A percentile compares a stretch with the other conserved stretches of the same genome.
Evolutionary conservation across 1,140 invertebrate species (phyloP).

Genomic region (Chionoecetes opilio): DNA sequence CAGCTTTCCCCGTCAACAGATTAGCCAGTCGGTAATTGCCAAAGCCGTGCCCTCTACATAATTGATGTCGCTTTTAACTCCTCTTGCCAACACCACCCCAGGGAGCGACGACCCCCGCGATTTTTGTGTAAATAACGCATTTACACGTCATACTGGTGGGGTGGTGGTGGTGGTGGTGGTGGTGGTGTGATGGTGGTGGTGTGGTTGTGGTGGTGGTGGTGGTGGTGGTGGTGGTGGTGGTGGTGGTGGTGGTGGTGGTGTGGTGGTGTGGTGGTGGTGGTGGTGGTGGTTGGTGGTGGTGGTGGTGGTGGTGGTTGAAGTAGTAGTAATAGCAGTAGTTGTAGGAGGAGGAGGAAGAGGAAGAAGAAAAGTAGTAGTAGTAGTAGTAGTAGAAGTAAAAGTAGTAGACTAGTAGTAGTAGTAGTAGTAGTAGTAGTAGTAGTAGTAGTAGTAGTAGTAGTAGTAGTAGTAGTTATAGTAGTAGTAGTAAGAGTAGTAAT

Average conservation of each 20-base stretch:
- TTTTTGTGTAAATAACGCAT: conserved; percentile 11
- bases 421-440: conserved; percentile 25
- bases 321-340: too few species aligned
- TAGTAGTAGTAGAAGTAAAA: not conserved
- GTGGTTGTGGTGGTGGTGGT: too few species aligned
- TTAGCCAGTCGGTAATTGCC: not conserved
- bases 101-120: not conserved
- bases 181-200: too few species aligned
- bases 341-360: too few species aligned
- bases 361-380: too few species aligned
- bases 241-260: too few species aligned
- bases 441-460: not conserved
- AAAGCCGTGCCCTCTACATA: not conserved
- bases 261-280: too few species aligned
- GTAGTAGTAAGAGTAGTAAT: not conserved
- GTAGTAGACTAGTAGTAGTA: not conserved
- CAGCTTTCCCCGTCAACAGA: not conserved
- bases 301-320: too few species aligned
- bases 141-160: not conserved
- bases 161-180: too few species aligned
- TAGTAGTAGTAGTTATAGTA: not conserved
- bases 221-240: too few species aligned
- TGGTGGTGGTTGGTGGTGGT: too few species aligned
- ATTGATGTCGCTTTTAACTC: not conserved
- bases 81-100: not conserved